phyloP scores from a whole-genome alignment of 2,888 invertebrate genomes.

The Eupithecia tripunctaria region DNA sequence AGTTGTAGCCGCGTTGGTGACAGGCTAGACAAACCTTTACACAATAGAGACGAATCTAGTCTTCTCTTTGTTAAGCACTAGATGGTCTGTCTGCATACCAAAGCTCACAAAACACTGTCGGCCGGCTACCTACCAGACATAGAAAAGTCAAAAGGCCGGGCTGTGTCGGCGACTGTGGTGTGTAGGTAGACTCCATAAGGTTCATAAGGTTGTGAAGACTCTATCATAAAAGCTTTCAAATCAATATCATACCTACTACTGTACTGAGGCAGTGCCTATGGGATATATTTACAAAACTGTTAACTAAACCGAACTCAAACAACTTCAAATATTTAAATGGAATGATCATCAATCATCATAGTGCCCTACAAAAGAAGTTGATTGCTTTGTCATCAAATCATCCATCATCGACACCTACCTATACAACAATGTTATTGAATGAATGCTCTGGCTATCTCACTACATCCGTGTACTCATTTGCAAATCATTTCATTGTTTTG shows the following conservation, averaged over 20 bases:
- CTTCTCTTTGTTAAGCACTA: neutral
- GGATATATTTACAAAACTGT: neutral
- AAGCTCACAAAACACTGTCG: neutral
- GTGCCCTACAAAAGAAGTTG: constrained; percentile 21
- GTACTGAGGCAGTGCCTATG: neutral
- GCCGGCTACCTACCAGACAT: neutral
- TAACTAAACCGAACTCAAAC: neutral
- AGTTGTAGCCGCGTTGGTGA: neutral
- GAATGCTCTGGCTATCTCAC: neutral
- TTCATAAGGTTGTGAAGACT: too few species aligned
- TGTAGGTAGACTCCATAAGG: too few species aligned
- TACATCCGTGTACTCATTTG: constrained; percentile 10
- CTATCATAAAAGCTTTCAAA: neutral
- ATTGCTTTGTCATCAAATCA: constrained; percentile 20
- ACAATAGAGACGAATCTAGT: neutral
- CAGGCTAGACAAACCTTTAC: neutral
- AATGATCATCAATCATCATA: constrained; percentile 23
- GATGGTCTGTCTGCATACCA: neutral
- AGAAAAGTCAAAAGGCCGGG: neutral
- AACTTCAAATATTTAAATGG: neutral
- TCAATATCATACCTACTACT: neutral
- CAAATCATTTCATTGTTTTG: constrained; percentile 26
- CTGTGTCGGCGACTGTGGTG: too few species aligned
- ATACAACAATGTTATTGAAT: constrained; percentile 1
- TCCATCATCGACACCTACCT: neutral